Evolutionary conservation across 1,140 invertebrate species (phyloP).

Genomic region (Drosophila fuyamai): DNA sequence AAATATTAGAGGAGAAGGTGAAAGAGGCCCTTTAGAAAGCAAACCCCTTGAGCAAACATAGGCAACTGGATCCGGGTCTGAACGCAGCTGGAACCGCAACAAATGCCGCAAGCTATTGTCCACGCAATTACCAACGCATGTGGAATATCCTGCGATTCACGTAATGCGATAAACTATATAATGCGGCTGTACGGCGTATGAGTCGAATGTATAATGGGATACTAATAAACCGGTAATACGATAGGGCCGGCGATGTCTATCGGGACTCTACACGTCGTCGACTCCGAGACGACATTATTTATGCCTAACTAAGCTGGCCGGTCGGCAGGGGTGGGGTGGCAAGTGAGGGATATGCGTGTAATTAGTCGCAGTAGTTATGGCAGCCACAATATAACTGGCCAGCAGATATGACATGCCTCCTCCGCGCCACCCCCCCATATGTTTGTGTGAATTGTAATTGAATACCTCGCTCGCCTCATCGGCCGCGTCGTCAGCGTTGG

Average conservation of each 20-base stretch:
- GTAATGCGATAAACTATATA: slow-evolving; percentile 31
- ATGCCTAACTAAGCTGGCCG: slow-evolving; percentile 59
- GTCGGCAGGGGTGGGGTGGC: slow-evolving; percentile 1
- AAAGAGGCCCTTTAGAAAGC: not conserved
- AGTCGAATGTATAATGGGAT: slow-evolving; percentile 61
- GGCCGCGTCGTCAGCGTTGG: slow-evolving; percentile 47
- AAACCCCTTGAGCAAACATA: not conserved
- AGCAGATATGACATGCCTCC: slow-evolving; percentile 46
- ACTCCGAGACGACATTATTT: slow-evolving; percentile 69
- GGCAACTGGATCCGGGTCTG: slow-evolving; percentile 15
- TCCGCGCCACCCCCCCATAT: not conserved
- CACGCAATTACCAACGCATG: slow-evolving; percentile 71
- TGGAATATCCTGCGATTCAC: slow-evolving; percentile 27
- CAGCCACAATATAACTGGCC: slow-evolving; percentile 52
- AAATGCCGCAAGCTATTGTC: slow-evolving; percentile 63
- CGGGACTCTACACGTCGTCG: slow-evolving; percentile 68
- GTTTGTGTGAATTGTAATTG: slow-evolving; percentile 61
- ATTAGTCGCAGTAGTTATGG: slow-evolving; percentile 77
- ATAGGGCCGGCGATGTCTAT: slow-evolving; percentile 71
- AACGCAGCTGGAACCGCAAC: slow-evolving; percentile 28
- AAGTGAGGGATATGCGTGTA: slow-evolving; percentile 32
- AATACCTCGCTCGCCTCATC: slow-evolving; percentile 56
- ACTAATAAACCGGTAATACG: slow-evolving; percentile 79
- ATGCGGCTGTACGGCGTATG: slow-evolving; percentile 5
- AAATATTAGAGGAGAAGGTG: not conserved